Evolutionary conservation across 2,797 vertebrate genomes (phyloP).

Genomic region (Hypotaenidia okinawae): DNA sequence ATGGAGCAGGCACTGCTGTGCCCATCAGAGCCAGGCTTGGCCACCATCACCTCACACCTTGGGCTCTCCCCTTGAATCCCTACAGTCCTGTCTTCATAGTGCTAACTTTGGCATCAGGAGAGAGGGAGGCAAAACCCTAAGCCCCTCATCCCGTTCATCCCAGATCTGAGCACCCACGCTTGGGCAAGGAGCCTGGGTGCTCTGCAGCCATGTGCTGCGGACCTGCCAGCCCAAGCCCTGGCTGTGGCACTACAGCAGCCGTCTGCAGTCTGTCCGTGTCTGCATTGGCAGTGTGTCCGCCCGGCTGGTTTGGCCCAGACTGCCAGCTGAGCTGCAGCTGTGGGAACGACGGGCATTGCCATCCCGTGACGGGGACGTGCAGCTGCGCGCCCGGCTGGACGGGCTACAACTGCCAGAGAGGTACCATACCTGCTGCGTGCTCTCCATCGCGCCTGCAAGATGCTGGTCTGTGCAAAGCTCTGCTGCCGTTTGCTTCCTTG

Average conservation of each 20-base stretch:
- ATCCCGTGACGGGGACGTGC: constrained; percentile 85
- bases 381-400: constrained; percentile 89
- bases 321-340: constrained; percentile 90
- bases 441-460: accelerated
- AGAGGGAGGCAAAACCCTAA: background rate
- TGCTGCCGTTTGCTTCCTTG: accelerated
- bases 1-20: accelerated
- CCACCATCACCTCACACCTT: accelerated
- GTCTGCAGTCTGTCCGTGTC: background rate
- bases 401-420: constrained; percentile 87
- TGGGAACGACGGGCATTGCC: constrained; percentile 86
- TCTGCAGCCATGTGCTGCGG: accelerated
- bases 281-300: constrained; percentile 80
- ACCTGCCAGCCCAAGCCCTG: accelerated
- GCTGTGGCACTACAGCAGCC: accelerated
- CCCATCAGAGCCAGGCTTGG: background rate
- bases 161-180: background rate
- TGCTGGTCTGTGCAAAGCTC: accelerated
- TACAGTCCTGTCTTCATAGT: background rate
- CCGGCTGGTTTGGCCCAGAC: constrained; percentile 84
- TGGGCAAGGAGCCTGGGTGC: accelerated
- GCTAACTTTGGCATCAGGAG: background rate
- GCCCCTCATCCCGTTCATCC: accelerated
- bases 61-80: background rate
- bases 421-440: constrained; percentile 31